phyloP scores from a whole-genome alignment of 2,888 invertebrate species.

The Protodeltote pygarga region DNA sequence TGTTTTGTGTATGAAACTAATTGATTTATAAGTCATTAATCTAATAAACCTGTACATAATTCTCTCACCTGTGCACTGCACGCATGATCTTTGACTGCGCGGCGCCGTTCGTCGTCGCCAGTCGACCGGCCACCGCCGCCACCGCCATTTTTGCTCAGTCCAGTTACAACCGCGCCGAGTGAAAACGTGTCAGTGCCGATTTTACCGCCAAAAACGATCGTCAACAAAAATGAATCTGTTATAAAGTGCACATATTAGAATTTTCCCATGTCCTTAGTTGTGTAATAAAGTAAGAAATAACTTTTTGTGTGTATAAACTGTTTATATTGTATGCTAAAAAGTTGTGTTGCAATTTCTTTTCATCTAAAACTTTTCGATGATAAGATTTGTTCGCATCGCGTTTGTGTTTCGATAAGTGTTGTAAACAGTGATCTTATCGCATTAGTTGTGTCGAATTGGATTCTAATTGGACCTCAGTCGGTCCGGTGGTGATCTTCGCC shows the following conservation, averaged over 20 bases:
- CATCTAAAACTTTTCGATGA: slow-evolving; percentile 43
- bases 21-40: slow-evolving; percentile 24
- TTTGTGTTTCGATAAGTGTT: slow-evolving; percentile 52
- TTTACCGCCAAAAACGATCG: slow-evolving; percentile 61
- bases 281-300: slow-evolving; percentile 41
- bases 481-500: slow-evolving; percentile 39
- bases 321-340: slow-evolving; percentile 45
- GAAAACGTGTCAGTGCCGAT: slow-evolving; percentile 54
- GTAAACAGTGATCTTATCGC: slow-evolving; percentile 56
- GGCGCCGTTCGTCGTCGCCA: slow-evolving; percentile 53
- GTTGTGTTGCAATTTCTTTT: slow-evolving; percentile 57
- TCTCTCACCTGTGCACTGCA: slow-evolving; percentile 56
- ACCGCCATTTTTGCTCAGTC: slow-evolving; percentile 77
- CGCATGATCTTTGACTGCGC: slow-evolving; percentile 71
- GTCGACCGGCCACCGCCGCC: slow-evolving; percentile 44
- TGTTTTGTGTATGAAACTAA: slow-evolving; percentile 11
- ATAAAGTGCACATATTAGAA: slow-evolving; percentile 51
- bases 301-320: slow-evolving; percentile 36
- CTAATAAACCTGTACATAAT: slow-evolving; percentile 25
- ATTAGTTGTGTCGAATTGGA: slow-evolving; percentile 63
- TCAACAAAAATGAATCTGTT: slow-evolving; percentile 61
- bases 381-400: slow-evolving; percentile 36
- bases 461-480: slow-evolving; percentile 62
- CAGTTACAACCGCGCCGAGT: slow-evolving; percentile 63
- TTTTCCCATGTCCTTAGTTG: slow-evolving; percentile 42